A percentile compares a stretch with the other conserved stretches of the same genome.
Conservation (phyloP, 2,113 vertebrate species). For the Chloebia gouldiae region DNA sequence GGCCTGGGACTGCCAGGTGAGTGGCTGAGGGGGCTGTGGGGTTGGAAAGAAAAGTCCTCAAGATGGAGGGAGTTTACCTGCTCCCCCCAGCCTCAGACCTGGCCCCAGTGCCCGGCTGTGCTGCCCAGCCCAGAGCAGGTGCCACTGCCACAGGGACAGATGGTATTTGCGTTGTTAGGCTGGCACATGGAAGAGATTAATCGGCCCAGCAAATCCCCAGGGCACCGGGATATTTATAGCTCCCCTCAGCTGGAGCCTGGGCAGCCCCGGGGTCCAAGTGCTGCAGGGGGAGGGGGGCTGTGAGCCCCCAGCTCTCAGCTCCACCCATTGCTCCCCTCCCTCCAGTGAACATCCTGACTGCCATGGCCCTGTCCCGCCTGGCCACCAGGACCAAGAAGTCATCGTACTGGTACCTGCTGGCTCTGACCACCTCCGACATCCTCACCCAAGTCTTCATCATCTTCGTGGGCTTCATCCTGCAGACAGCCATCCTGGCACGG, state of each 20-base stretch:
- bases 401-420: constrained; percentile 88
- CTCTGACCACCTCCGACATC: constrained; percentile 85
- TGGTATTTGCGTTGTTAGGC: neutral
- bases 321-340: neutral
- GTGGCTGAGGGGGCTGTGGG: neutral
- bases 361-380: constrained; percentile 82
- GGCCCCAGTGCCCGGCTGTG: accelerated
- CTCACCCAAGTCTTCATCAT: constrained; percentile 92
- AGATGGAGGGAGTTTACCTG: neutral
- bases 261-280: too few species aligned
- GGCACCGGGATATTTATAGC: neutral
- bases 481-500: constrained; percentile 85
- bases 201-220: neutral
- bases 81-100: neutral
- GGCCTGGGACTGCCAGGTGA: constrained; percentile 91
- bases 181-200: constrained; percentile 6
- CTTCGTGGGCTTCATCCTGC: constrained; percentile 90
- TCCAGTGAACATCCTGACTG: constrained; percentile 87
- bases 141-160: neutral
- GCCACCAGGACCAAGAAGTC: constrained; percentile 84
- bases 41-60: neutral
- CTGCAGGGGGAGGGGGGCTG: accelerated
- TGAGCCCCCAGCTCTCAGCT: neutral
- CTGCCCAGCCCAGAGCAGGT: neutral
- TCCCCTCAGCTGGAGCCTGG: neutral